phyloP scores from a whole-genome alignment of 2,888 invertebrate species.

The Melitaea athalia region DNA sequence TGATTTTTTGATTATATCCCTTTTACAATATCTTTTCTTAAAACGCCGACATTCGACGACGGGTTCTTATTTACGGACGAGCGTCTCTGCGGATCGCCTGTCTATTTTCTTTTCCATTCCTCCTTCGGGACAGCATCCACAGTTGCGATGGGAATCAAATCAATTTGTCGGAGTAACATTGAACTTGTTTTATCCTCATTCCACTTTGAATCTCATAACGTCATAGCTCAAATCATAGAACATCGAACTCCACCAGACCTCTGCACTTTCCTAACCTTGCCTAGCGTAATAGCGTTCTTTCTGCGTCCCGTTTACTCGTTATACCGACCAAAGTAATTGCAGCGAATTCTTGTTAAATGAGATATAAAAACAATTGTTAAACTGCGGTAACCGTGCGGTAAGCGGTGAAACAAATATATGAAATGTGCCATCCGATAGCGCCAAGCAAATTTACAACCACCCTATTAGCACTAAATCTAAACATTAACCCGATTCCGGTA shows the following conservation, averaged over 20 bases:
- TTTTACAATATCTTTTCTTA: slow-evolving; percentile 16
- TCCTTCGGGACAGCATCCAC: slow-evolving; percentile 49
- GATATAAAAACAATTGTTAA: slow-evolving; percentile 71
- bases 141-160: slow-evolving; percentile 67
- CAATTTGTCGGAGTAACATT: slow-evolving; percentile 72
- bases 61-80: slow-evolving; percentile 29
- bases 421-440: slow-evolving; percentile 79
- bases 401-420: slow-evolving; percentile 65
- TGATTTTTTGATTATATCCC: background rate
- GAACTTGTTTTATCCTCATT: slow-evolving; percentile 56
- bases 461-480: slow-evolving; percentile 82
- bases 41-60: slow-evolving; percentile 26
- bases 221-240: slow-evolving; percentile 31
- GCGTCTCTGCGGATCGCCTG: slow-evolving; percentile 24
- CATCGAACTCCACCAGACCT: slow-evolving; percentile 9
- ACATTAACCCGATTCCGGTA: slow-evolving; percentile 80
- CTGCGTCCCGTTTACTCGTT: slow-evolving; percentile 9
- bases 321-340: slow-evolving; percentile 24
- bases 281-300: slow-evolving; percentile 7
- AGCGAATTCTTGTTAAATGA: slow-evolving; percentile 40
- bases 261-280: background rate
- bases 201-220: slow-evolving; percentile 55
- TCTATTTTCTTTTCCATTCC: slow-evolving; percentile 28
- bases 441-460: slow-evolving; percentile 77
- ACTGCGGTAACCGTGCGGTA: slow-evolving; percentile 59